Base-by-base conservation (phyloP, 2,113 vertebrate genomes). In the Manacus vitellinus region DNA sequence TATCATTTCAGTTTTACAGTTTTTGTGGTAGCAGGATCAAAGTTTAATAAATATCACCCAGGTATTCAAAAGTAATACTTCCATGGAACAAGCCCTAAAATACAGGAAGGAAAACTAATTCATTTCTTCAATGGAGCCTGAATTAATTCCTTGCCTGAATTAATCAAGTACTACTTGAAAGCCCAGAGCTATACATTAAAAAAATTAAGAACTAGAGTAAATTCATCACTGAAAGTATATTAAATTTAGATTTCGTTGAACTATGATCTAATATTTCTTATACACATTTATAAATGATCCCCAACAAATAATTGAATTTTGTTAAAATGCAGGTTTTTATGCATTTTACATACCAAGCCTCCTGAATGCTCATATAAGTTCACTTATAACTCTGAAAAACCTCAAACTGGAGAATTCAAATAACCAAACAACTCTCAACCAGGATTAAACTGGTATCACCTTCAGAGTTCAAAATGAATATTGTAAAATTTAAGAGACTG, bases 161-260 rank as follows among this genome's bases (percentile, higher is more conserved):
- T 88, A 92, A 97, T 88, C 71, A 92, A 65, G 43, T 83, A 41
- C 63, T 83, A 82, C 21, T 82, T 85, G 67, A 94, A 92, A 67
- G 71, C 92, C 85, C 61, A 85, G 89, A 89, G 58, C 41, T 68
- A 67, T 52, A 91, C 43, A 85, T 82, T 63, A 43, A 81, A 95
- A 91, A 87, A 78, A 77, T 20, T 56, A n/a, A 75, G 89, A 85
- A 44, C 13, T 28, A 35, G 13, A 76, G 25, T 54, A 61, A 89
- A 85, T 76, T 85, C 10, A 85, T 68, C 75, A 84, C 46, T 58
- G 52, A 54, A 89, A 58, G 22, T 24, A 78, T 21, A 66, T 12
- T n/a, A 88, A 61, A 12, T 78, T 95, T 46, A 90, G 79, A 92
- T 90, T 61, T 43, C 75, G 14, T 13, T 66, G 61, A 89, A 68